phyloP scores from a whole-genome alignment of 2,797 vertebrate species.

The Tiaroga cobitis region DNA sequence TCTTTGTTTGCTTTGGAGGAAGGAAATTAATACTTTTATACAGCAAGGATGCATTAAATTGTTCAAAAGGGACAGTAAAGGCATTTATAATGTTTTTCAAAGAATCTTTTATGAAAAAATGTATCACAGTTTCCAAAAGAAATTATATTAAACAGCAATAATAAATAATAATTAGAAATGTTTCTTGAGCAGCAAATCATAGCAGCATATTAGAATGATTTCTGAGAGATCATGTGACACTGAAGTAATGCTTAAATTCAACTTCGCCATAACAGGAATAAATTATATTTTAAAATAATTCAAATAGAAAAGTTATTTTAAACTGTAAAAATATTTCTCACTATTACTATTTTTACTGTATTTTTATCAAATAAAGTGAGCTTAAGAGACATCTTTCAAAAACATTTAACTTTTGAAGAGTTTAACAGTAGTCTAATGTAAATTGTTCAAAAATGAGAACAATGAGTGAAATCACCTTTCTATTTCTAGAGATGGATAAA shows the following conservation, averaged over 20 bases:
- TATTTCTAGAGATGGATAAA: slow-evolving; percentile 17
- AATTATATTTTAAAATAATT: neutral
- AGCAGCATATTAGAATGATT: neutral
- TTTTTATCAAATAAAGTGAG: neutral
- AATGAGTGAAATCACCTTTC: neutral
- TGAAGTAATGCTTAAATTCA: neutral
- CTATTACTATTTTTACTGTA: neutral
- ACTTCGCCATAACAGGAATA: neutral
- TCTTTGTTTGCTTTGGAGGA: neutral
- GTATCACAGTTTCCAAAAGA: neutral
- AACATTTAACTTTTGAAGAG: neutral
- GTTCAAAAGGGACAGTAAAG: neutral
- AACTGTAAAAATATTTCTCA: neutral
- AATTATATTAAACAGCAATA: neutral
- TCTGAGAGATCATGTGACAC: neutral
- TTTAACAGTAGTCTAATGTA: neutral
- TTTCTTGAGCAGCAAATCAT: neutral
- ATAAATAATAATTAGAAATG: neutral
- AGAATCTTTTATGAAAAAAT: neutral
- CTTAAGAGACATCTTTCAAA: neutral
- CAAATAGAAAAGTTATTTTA: neutral
- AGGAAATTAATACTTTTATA: neutral
- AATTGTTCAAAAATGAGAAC: neutral
- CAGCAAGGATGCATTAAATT: neutral
- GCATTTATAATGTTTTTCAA: neutral